Evolutionary conservation across 2,113 vertebrate species (phyloP), one percentile per base, ranked within the genome.

Genomic region (Anseranas semipalmata): DNA sequence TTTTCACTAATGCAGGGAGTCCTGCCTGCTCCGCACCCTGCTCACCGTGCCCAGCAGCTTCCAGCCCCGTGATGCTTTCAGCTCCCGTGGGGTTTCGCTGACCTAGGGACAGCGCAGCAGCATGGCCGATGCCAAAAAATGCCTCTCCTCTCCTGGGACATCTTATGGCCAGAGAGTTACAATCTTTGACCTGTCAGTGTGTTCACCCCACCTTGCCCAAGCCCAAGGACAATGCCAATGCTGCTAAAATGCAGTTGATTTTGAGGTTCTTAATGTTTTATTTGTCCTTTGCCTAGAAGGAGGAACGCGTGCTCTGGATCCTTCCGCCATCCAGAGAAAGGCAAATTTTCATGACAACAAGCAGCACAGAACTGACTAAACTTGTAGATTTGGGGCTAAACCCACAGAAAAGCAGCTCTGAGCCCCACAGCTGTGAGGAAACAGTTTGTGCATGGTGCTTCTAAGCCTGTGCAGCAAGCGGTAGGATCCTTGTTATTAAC

Each of bases 321-420:
- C 32, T 33, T 46, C 45, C 35, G 32, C 62, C 62, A 14, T 1
- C 33, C 25, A 5, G 15, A 48, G 56, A 30, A 35, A 33, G 72
- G 67, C 28, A 22, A 7, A 35, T 76, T 48, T 30, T 39, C 10
- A 7, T 9, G 41, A 39, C 4, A 30, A 3, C 25, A 19, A 9
- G 33, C 33, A n/a, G 52, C 41, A 2, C 10, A 13, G 73, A 41
- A 25, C 1, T n/a, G 43, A 9, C 53, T 43, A 2, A 53, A n/a
- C 43, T 4, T 7, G 0, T 13, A 8, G 14, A 2, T 4, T 37
- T 0, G 0, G 59, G 13, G 52, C 53, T 5, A 9, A 28, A 13
- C 3, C 55, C 33, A 37, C 18, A 18, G 86, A 19, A n/a, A 4
- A 15, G 27, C 43, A 5, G 21, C 39, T 46, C 7, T 0, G 66